These are phyloP conservation scores for Hycleus cichorii DNA, from an alignment of 1,140 invertebrate species.

Conservation along the genomic window DNA sequence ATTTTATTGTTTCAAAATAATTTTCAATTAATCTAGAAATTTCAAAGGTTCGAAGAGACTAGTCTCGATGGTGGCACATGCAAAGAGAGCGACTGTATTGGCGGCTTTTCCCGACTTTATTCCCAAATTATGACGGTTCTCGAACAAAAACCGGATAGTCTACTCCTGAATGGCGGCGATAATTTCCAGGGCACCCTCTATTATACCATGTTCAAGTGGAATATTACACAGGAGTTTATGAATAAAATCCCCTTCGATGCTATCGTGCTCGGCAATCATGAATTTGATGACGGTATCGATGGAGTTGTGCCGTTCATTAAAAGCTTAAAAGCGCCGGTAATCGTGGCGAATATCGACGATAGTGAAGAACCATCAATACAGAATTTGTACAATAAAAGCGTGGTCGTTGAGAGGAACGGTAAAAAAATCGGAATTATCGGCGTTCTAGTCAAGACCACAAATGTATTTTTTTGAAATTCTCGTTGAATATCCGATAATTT, in stretches of 20 bases:
- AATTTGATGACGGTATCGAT: constrained; percentile 65
- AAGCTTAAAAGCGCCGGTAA: constrained; percentile 52
- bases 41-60: constrained; percentile 59
- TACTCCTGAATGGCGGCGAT: constrained; percentile 76
- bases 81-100: constrained; percentile 50
- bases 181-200: constrained; percentile 80
- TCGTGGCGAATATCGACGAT: constrained; percentile 68
- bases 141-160: constrained; percentile 48
- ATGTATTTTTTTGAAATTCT: constrained; percentile 48
- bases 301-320: constrained; percentile 65
- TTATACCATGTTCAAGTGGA: constrained; percentile 71
- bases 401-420: constrained; percentile 48
- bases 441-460: constrained; percentile 56
- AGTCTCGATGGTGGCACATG: constrained; percentile 54
- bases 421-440: constrained; percentile 71
- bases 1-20: constrained; percentile 22
- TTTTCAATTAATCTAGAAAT: constrained; percentile 1
- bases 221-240: constrained; percentile 65
- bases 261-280: constrained; percentile 79
- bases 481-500: background rate
- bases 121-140: constrained; percentile 49
- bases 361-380: constrained; percentile 56
- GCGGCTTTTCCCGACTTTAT: constrained; percentile 63
- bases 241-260: constrained; percentile 70
- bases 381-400: constrained; percentile 50